Evolutionary conservation across 2,888 invertebrate genomes (phyloP).

Genomic region (Orthosia cruda): DNA sequence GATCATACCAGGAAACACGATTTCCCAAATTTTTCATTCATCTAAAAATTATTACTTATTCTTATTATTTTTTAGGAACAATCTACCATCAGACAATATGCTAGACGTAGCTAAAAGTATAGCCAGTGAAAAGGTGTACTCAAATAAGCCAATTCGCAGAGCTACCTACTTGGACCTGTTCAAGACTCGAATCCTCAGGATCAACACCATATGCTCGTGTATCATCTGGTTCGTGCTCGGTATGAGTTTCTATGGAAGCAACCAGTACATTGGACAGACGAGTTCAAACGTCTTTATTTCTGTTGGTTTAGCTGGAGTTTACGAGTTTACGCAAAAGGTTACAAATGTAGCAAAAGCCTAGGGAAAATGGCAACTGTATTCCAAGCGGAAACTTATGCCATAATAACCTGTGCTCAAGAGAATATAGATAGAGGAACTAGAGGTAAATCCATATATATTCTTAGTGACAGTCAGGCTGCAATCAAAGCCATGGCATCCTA

Average conservation of each 20-base stretch:
- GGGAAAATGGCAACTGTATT: no score
- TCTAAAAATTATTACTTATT: no score
- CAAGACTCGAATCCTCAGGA: conserved; percentile 91
- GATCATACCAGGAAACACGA: no score
- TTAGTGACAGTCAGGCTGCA: no score
- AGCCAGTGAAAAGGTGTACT: conserved; percentile 84
- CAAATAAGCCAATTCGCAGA: conserved; percentile 69
- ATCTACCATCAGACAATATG: conserved; percentile 83
- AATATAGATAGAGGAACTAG: no score
- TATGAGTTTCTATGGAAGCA: conserved; percentile 95
- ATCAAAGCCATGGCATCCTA: no score
- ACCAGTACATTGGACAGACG: conserved; percentile 94
- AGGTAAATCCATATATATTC: no score
- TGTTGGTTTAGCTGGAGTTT: conserved; percentile 92
- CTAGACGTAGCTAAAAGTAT: conserved; percentile 70
- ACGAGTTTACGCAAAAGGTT: no score
- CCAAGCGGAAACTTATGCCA: no score
- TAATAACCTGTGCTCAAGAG: no score
- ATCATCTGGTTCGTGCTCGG: conserved; percentile 95
- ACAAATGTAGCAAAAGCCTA: no score
- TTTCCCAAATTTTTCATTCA: no score
- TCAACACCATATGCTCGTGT: conserved; percentile 93
- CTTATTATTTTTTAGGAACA: conserved; percentile 79
- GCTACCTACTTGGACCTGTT: conserved; percentile 92
- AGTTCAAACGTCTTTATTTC: conserved; percentile 95